Conservation (phyloP, 2,888 invertebrate species). For the Ligdia adustata region DNA sequence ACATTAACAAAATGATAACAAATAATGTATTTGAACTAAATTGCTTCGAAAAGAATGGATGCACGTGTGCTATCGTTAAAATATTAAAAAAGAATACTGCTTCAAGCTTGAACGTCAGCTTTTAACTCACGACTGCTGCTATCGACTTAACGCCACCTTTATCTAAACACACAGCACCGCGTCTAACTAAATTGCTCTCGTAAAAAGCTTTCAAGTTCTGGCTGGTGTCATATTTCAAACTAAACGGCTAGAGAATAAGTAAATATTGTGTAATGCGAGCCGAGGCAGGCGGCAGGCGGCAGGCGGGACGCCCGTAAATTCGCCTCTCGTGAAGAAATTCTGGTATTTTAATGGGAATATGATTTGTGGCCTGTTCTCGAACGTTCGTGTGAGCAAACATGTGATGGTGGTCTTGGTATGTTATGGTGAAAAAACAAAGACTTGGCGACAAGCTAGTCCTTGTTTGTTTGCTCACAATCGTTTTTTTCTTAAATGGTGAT, state of each 20-base stretch:
- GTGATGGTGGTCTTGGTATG: too few species aligned
- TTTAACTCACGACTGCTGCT: slow-evolving; percentile 5
- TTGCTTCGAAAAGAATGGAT: too few species aligned
- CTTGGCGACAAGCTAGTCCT: too few species aligned
- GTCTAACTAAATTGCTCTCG: slow-evolving; percentile 10
- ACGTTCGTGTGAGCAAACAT: slow-evolving; percentile 3
- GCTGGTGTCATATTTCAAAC: slow-evolving; percentile 24
- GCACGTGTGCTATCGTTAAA: too few species aligned
- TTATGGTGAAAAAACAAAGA: too few species aligned
- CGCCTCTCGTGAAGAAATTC: slow-evolving; percentile 17
- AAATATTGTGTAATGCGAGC: slow-evolving; percentile 22
- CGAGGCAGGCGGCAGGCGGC: not conserved
- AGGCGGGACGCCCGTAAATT: slow-evolving; percentile 10
- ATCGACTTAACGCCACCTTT: not conserved
- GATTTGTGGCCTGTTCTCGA: slow-evolving; percentile 14
- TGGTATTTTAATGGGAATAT: slow-evolving; percentile 14
- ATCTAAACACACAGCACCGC: slow-evolving; percentile 7
- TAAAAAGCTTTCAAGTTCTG: slow-evolving; percentile 18
- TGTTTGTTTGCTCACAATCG: too few species aligned
- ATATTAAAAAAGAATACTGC: too few species aligned
- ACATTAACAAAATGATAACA: too few species aligned
- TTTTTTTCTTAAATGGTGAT: too few species aligned
- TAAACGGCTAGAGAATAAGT: slow-evolving; percentile 19
- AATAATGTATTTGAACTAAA: too few species aligned
- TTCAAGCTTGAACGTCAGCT: slow-evolving; percentile 1